Base-by-base conservation (phyloP, 2,113 vertebrate species). In the Trochalopteron elliotii region DNA sequence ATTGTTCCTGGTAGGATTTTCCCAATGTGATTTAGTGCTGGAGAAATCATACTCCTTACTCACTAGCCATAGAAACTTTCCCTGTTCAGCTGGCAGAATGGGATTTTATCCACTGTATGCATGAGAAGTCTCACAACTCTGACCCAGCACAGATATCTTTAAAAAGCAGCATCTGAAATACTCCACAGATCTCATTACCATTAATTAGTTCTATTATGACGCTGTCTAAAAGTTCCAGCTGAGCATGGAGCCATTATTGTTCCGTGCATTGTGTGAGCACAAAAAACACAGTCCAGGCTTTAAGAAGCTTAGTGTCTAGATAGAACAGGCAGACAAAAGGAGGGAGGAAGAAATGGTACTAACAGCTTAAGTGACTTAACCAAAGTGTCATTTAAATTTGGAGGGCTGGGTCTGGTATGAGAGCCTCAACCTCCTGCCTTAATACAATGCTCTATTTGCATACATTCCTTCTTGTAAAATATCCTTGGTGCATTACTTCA, bases 171-270 rank as follows among this genome's bases (percentile, higher is more conserved):
- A 0, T 72, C 63, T 88, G 70, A 71, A 65, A 55, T 80, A 65
- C 42, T 83, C 71, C 42, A 63, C 15, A 55, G 71, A 74, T 83
- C 42, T 80, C 68, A 92, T 93, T 90, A 69, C 30, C 37, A 61
- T 84, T 95, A 80, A 92, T 94, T 83, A 94, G 50, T 86, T 88
- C 70, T 80, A 44, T 85, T 92, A 40, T 80, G 64, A 57, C 8
- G 5, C 40, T 69, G 75, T 56, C 88, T 79, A 50, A 87, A 96
- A 92, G 60, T 89, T 89, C 74, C 52, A 89, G 47, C 64, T 75
- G 81, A 78, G 69, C 30, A 63, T 8, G 47, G 17, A 59, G 21
- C 79, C 1, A 2, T 68, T 83, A 80, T 72, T 94, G 55, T 83
- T 77, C 71, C 2, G 3, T 0, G 6, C 42, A 57, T 70, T 83